Percentiles rank a stretch among this genome's conserved stretches.
These are phyloP conservation scores for Trissolcus basalis DNA, from an alignment of 1,140 invertebrate species.

Conservation along the genomic window DNA sequence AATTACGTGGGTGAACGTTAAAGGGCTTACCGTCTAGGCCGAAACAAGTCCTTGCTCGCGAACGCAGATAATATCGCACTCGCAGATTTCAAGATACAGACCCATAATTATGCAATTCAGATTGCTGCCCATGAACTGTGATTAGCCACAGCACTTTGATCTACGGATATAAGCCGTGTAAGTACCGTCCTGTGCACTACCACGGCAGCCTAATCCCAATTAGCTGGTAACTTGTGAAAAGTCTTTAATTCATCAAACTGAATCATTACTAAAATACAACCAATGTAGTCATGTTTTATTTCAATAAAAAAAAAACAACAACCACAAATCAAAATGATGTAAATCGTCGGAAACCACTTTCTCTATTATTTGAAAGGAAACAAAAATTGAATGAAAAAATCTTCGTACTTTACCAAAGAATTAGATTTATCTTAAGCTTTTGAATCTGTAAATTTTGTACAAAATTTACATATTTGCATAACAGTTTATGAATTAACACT, in stretches of 20 bases:
- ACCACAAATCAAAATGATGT: no score
- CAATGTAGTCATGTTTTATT: background rate
- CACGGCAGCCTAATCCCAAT: constrained; percentile 41
- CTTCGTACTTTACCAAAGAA: no score
- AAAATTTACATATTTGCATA: no score
- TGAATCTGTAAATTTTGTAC: no score
- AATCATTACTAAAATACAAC: constrained; percentile 1
- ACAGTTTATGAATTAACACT: no score
- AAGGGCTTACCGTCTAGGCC: constrained; percentile 32
- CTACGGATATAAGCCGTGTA: constrained; percentile 40
- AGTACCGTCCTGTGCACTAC: constrained; percentile 36
- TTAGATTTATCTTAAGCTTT: no score
- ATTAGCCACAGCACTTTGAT: constrained; percentile 54
- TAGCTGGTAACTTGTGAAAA: constrained; percentile 46
- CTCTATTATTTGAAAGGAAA: no score
- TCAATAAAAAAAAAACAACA: no score
- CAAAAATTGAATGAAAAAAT: no score
- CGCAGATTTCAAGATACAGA: constrained; percentile 38
- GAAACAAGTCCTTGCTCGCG: constrained; percentile 49
- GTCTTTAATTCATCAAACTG: constrained; percentile 37
- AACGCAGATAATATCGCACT: constrained; percentile 41
- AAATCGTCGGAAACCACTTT: no score
- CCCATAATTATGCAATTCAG: constrained; percentile 57
- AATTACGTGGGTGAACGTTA: constrained; percentile 51
- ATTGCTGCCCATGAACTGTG: constrained; percentile 50